A percentile compares a stretch with the other conserved stretches of the same genome.
phyloP scores from a whole-genome alignment of 2,113 vertebrate genomes.

The Mustela nigripes region DNA sequence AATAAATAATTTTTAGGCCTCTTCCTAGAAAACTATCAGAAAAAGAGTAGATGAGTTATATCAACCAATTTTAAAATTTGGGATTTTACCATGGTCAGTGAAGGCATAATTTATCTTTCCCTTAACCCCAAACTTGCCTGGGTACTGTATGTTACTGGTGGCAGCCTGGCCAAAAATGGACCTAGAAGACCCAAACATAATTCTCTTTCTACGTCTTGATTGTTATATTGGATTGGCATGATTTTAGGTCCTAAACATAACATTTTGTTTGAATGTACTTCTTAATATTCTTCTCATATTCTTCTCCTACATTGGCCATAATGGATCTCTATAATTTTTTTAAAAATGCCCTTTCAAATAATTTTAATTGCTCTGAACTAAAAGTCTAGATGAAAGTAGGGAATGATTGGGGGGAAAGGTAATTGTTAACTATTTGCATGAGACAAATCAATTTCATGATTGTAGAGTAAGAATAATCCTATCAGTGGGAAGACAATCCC shows the following conservation, averaged over 20 bases:
- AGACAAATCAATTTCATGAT: neutral
- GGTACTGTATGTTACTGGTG: neutral
- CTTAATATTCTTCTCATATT: neutral
- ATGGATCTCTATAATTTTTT: neutral
- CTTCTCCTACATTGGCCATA: neutral
- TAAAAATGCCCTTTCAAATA: neutral
- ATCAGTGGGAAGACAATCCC: fast-evolving
- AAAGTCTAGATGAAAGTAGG: neutral
- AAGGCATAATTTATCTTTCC: neutral
- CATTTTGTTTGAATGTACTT: neutral
- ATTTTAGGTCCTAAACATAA: neutral
- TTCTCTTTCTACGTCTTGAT: neutral
- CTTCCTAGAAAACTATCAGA: neutral
- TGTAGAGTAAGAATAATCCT: neutral
- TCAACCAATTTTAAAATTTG: neutral
- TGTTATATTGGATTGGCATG: neutral
- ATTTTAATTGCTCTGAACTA: neutral
- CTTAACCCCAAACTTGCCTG: neutral
- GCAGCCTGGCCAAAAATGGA: fast-evolving
- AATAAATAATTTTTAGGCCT: neutral
- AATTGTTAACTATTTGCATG: neutral
- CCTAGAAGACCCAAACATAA: neutral
- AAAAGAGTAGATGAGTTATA: neutral
- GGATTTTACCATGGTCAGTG: fast-evolving
- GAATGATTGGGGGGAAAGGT: neutral